Base-by-base conservation (phyloP, 1,140 invertebrate genomes). In the Hydropsyche tenuis region DNA sequence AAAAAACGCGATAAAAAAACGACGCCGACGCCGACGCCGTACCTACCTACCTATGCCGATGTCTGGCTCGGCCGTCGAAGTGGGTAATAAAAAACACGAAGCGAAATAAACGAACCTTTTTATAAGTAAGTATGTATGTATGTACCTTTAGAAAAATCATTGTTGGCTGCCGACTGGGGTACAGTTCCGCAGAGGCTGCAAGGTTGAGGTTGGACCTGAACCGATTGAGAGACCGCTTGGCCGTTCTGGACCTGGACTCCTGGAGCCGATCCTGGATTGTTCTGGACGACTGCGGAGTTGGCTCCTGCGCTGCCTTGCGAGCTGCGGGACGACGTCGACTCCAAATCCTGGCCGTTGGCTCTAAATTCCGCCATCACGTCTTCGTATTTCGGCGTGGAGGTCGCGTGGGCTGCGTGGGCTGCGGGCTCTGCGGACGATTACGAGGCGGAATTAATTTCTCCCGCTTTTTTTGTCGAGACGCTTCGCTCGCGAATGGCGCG, bases 361-460 rank as follows among this genome's bases (percentile, higher is more conserved):
- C 72, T 56, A 30, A 76, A 76, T 30, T 76, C 75, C 0, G 75
- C 75, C 75, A 76, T 76, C 65, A 73, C 75, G 22, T 76, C 75
- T 11, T 76, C 75, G 37, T 30, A 70, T 37, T 53, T 56, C 3
- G 43, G 1, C 1, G 12, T 1, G 9, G 63, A 7, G 1, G 4
- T 22, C n/a, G 30, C 9, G 9, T 37, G 30, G 30, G 9, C 30
- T 9, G 30, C 9, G 9, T 37, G 30, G 30, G 9, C 30, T 9
- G 30, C 30, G 30, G 30, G 30, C 30, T 37, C 30, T 37, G 30
- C 30, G 9, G 9, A 37, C 9, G 3, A 37, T n/a, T n/a, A n/a
- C n/a, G n/a, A n/a, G n/a, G n/a, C n/a, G n/a, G n/a, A n/a, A n/a
- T n/a, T n/a, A n/a, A n/a, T n/a, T n/a, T n/a, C n/a, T n/a, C n/a